Conservation (phyloP, 2,888 invertebrate species). For the Ariolimax columbianus region DNA sequence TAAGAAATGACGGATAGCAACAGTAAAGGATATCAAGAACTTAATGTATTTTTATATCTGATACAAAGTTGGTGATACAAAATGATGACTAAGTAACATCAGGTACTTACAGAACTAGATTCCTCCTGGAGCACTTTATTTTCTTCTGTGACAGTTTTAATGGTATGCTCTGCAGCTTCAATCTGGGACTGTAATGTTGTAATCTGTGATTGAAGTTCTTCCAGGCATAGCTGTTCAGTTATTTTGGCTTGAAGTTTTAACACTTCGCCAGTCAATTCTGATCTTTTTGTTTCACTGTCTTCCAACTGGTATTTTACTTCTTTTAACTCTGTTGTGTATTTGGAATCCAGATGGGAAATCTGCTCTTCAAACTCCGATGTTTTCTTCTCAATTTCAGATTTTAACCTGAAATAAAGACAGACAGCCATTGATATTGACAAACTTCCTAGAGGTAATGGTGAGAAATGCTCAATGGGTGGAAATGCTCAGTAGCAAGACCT, state of each 20-base stretch:
- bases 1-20: too few relatives aligned
- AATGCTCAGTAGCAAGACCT: too few relatives aligned
- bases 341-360: conserved; percentile 87
- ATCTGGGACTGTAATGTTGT: conserved; percentile 86
- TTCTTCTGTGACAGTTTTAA: conserved; percentile 84
- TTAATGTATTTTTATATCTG: too few relatives aligned
- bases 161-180: conserved; percentile 84
- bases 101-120: conserved; percentile 85
- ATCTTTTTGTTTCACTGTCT: conserved; percentile 88
- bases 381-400: conserved; percentile 89
- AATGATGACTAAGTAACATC: background rate
- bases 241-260: conserved; percentile 86
- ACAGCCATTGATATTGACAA: background rate
- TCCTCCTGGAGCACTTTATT: conserved; percentile 91
- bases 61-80: too few relatives aligned
- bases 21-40: too few relatives aligned
- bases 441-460: too few relatives aligned
- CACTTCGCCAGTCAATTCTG: conserved; percentile 83
- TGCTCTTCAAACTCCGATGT: conserved; percentile 93
- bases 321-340: conserved; percentile 88
- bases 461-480: too few relatives aligned
- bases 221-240: conserved; percentile 84
- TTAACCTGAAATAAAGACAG: conserved; percentile 81
- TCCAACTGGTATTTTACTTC: conserved; percentile 90
- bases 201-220: conserved; percentile 81